Evolutionary conservation across 2,113 vertebrate genomes (phyloP), one percentile per base, ranked within the genome.

Genomic region (Corythaixoides concolor): DNA sequence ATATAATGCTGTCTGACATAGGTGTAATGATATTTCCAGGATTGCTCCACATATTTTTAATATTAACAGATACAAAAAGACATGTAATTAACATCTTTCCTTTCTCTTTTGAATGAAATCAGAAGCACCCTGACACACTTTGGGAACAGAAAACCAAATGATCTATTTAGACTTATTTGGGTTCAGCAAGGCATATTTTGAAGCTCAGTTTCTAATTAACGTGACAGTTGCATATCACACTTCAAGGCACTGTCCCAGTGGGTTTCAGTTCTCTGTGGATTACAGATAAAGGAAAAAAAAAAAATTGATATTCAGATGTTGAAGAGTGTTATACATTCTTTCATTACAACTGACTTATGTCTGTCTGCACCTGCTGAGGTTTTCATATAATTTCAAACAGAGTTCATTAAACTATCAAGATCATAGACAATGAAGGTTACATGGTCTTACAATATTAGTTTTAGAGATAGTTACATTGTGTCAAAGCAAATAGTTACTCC

Each of bases 151-250:
- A 67, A 88, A 4, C 37, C 18, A 90, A 76, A 67, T 55, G 4
- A 85, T 69, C 79, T 88, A 62, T 93, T 94, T 86, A 77, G 59
- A 77, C 67, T 77, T 90, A 82, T 74, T 90, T 77, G 67, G 15
- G 27, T 90, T 94, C 32, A 83, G 28, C 39, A 85, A 89, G 45
- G 21, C 32, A 13, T 83, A 83, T 69, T 83, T 73, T 90, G 82
- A 90, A 83, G 32, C n/a, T 96, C 47, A 70, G 8, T 43, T 96
- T 93, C 70, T 84, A 93, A 95, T 94, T 95, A 92, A 55, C 74
- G 20, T 88, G 90, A 66, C 35, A 74, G 47, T 52, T 90, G 27
- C 26, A 43, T 80, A 74, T 77, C 59, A 90, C 28, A 70, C n/a
- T 59, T 95, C 88, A 84, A 88, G 67, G n/a, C 2, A 17, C 12